Evolutionary conservation across 1,140 invertebrate species (phyloP).

Genomic region (Penaeus japonicus): DNA sequence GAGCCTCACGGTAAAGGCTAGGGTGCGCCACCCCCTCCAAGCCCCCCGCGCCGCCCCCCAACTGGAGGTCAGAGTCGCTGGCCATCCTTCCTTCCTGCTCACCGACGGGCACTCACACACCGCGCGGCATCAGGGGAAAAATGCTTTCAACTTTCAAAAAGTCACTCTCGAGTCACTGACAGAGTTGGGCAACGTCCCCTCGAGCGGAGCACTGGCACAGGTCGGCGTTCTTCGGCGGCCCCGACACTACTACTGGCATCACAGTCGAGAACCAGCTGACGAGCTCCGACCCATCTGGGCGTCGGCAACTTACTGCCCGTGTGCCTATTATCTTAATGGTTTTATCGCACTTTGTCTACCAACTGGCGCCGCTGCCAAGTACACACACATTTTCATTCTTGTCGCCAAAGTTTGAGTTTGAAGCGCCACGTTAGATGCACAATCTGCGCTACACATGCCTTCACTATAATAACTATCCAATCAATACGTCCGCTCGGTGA

Average conservation of each 20-base stretch:
- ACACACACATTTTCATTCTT: slow-evolving; percentile 60
- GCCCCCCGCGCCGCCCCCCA: slow-evolving; percentile 15
- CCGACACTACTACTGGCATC: too few species aligned
- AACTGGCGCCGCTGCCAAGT: slow-evolving; percentile 52
- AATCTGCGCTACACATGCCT: slow-evolving; percentile 50
- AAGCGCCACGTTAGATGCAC: slow-evolving; percentile 48
- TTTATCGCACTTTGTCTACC: slow-evolving; percentile 60
- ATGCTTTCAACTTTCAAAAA: too few species aligned
- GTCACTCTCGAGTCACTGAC: too few species aligned
- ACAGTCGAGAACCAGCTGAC: background rate
- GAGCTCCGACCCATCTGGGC: slow-evolving; percentile 43
- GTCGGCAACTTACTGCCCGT: slow-evolving; percentile 53
- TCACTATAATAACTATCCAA: slow-evolving; percentile 54
- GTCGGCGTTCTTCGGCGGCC: too few species aligned
- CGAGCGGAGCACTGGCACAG: too few species aligned
- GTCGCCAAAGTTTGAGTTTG: slow-evolving; percentile 55
- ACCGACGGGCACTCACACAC: too few species aligned
- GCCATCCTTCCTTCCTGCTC: slow-evolving; percentile 15
- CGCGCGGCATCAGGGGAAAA: too few species aligned
- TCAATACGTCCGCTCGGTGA: slow-evolving; percentile 42
- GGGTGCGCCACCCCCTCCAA: slow-evolving; percentile 26
- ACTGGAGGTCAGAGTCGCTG: slow-evolving; percentile 40
- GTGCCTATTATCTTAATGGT: slow-evolving; percentile 59
- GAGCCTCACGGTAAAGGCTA: slow-evolving; percentile 24
- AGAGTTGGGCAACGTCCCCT: too few species aligned